Base-by-base conservation (phyloP, 1,140 invertebrate species). In the Pentalonia nigronervosa region DNA sequence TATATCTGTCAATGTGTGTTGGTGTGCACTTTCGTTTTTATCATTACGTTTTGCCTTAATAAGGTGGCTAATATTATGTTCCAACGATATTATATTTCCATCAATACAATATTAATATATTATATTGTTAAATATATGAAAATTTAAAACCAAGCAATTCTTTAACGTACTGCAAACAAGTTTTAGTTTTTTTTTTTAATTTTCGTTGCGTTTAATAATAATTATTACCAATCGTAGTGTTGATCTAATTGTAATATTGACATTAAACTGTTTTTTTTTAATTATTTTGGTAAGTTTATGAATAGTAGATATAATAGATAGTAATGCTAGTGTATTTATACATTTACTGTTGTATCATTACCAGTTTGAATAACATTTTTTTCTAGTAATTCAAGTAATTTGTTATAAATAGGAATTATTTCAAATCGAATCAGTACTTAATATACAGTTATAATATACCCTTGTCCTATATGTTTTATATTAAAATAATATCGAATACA, bases 11-110 rank as follows among this genome's bases (percentile, higher is more conserved):
- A 93, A 86, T 21, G 76, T 41, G 34, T 93, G 91, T 25, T 25
- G 50, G 48, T 93, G 81, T 36, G 36, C 47, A 81, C 91, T 93
- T 93, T 93, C 91, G 48, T 84, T 93, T 93, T 93, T n/a, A 92
- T 91, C 47, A 76, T 47, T 21, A 81, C 45, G 88, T 67, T 67
- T 90, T 41, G 21, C 36, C 89, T 67, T 56, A 67, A 41, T 36
- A 45, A 67, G 25, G 34, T 90, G 56, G 2, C 23, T 90, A 20
- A 60, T 45, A 21, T 45, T 21, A 60, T n/a, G 9, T 83, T 45
- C 84, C 14, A n/a, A 4, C 14, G 11, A 67, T 67, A 67, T n/a
- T 67, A n/a, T n/a, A 20, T 67, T 17, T 67, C 14, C 17, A 67
- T 67, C 11, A 17, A 67, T 20, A 14, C 14, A n/a, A 67, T 67